Percentiles rank a stretch among this genome's conserved stretches.
These are phyloP conservation scores for Chironomus riparius DNA, from an alignment of 2,888 invertebrate genomes.

Conservation along the genomic window DNA sequence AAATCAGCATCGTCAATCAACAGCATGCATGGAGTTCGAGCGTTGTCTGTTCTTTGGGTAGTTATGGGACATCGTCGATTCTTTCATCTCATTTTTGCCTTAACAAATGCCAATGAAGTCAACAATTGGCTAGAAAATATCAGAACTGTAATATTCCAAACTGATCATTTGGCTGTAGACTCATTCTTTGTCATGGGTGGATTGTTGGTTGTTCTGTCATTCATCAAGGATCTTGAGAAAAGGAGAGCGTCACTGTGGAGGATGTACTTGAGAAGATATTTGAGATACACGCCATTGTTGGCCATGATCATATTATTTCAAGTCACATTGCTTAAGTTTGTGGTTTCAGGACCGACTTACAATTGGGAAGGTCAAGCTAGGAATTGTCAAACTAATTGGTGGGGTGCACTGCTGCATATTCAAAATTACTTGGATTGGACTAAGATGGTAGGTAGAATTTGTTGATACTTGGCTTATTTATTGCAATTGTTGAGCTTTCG, in stretches of 20 bases:
- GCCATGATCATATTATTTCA: background rate
- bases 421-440: conserved; percentile 19
- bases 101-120: background rate
- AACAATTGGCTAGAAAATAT: background rate
- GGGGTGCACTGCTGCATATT: conserved; percentile 11
- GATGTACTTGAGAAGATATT: conserved; percentile 11
- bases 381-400: conserved; percentile 20
- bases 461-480: background rate
- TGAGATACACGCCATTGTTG: conserved; percentile 20
- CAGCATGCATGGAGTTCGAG: conserved; percentile 43
- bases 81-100: background rate
- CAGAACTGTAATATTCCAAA: background rate
- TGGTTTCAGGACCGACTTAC: background rate
- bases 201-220: background rate
- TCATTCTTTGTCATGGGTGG: conserved; percentile 6
- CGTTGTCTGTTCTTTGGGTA: conserved; percentile 45
- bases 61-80: conserved; percentile 38
- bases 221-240: background rate
- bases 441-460: background rate
- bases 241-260: background rate
- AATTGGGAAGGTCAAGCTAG: background rate
- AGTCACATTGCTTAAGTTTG: background rate
- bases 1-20: conserved; percentile 40
- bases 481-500: too few relatives aligned
- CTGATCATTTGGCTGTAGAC: conserved; percentile 1